Conservation (phyloP, 2,797 vertebrate species). For the Sitta carolinensis region DNA sequence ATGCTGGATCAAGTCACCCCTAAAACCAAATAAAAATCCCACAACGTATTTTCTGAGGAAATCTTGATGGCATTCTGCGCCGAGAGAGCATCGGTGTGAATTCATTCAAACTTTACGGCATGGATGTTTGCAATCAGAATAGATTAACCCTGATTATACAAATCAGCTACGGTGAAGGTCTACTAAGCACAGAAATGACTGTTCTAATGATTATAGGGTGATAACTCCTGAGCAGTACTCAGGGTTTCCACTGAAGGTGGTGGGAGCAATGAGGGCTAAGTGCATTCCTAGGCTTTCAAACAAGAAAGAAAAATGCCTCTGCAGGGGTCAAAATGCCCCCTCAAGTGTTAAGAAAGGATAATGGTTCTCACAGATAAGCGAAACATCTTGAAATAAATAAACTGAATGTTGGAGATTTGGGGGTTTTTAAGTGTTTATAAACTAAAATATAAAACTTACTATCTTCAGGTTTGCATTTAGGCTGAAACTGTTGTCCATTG, state of each 20-base stretch:
- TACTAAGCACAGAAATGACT: slow-evolving; percentile 53
- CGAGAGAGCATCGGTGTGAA: neutral
- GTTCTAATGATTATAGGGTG: slow-evolving; percentile 31
- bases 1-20: neutral
- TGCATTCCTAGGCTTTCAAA: neutral
- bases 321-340: neutral
- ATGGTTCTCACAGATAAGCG: neutral
- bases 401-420: neutral
- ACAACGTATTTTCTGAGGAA: fast-evolving
- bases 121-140: slow-evolving; percentile 45
- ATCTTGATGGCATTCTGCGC: neutral
- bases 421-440: neutral
- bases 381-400: slow-evolving; percentile 1
- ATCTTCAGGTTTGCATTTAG: slow-evolving; percentile 1
- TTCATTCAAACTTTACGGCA: neutral
- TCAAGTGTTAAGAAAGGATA: neutral
- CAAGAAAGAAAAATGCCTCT: neutral
- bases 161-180: slow-evolving; percentile 44
- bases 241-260: neutral
- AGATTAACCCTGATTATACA: slow-evolving; percentile 60
- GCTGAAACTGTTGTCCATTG: neutral
- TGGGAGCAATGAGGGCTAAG: neutral
- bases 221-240: neutral
- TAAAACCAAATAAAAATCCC: neutral
- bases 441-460: neutral